Percentiles rank a stretch among this genome's conserved stretches.
Evolutionary conservation across 2,797 vertebrate species (phyloP).

Genomic region (Streptopelia turtur): DNA sequence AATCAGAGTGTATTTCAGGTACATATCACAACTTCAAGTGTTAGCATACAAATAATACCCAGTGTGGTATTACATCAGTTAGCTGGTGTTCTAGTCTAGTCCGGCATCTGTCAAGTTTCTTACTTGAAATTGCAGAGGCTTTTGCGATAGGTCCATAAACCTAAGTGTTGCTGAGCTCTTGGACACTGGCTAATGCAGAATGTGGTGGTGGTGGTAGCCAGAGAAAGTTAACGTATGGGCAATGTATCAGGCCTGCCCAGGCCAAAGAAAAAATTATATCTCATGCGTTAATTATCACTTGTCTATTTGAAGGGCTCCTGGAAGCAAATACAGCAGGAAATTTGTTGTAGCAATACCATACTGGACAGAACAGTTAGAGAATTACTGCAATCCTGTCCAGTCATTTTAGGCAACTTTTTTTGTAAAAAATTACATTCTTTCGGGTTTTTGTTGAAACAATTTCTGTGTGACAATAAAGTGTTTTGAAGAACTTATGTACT

Average conservation of each 20-base stretch:
- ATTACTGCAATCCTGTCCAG: background rate
- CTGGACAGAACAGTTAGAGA: background rate
- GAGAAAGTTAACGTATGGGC: background rate
- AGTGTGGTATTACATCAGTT: rapidly evolving
- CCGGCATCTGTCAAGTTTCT: background rate
- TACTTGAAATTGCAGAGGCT: background rate
- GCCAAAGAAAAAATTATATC: background rate
- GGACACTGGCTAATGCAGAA: background rate
- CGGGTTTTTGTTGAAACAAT: background rate
- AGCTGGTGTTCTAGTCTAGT: background rate
- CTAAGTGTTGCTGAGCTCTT: background rate
- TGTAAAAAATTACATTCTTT: background rate
- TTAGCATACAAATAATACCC: background rate
- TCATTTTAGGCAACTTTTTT: background rate
- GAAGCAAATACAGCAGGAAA: background rate
- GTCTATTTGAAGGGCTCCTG: background rate
- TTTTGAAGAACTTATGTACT: background rate
- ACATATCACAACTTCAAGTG: background rate
- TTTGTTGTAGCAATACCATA: background rate
- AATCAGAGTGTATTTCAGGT: background rate
- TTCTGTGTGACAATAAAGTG: background rate
- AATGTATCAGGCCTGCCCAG: background rate
- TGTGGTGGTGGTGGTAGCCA: background rate
- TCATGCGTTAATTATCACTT: background rate
- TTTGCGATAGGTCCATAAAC: background rate